Percentiles rank a stretch among this genome's conserved stretches.
phyloP scores from a whole-genome alignment of 2,113 vertebrate genomes.

The Sapajus apella region DNA sequence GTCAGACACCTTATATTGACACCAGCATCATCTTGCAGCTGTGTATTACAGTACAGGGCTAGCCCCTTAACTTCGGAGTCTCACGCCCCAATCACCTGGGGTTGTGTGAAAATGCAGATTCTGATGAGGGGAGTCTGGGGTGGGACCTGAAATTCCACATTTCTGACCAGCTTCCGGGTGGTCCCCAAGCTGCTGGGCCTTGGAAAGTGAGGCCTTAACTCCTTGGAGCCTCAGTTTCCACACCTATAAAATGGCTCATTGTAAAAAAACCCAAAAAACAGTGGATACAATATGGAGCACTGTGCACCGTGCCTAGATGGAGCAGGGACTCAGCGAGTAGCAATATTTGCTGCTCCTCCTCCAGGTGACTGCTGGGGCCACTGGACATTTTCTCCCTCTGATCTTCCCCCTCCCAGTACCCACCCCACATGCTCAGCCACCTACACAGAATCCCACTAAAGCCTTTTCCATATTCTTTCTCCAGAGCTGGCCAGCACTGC shows the following conservation, averaged over 20 bases:
- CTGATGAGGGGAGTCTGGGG: not conserved
- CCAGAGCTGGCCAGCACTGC: not conserved
- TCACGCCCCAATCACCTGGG: not conserved
- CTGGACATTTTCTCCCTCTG: not conserved
- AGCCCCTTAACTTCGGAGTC: no score
- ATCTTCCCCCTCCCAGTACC: fast-evolving
- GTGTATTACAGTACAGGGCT: fast-evolving
- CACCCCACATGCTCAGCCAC: not conserved
- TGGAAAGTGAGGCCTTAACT: not conserved
- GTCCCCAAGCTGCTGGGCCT: not conserved
- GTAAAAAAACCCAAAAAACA: not conserved
- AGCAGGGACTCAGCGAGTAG: not conserved
- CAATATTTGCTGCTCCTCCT: not conserved
- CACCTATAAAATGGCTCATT: not conserved
- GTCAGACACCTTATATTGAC: not conserved
- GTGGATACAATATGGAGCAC: not conserved
- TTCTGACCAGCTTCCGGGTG: not conserved
- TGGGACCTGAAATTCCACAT: not conserved
- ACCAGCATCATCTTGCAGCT: not conserved
- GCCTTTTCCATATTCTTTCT: not conserved
- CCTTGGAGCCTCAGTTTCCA: not conserved
- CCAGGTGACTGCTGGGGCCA: not conserved
- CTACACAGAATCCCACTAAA: not conserved
- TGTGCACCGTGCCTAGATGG: not conserved
- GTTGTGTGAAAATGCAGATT: not conserved